A percentile compares a stretch with the other conserved stretches of the same genome.
Conservation (phyloP, 2,888 invertebrate species). For the Synergus japonicus region DNA sequence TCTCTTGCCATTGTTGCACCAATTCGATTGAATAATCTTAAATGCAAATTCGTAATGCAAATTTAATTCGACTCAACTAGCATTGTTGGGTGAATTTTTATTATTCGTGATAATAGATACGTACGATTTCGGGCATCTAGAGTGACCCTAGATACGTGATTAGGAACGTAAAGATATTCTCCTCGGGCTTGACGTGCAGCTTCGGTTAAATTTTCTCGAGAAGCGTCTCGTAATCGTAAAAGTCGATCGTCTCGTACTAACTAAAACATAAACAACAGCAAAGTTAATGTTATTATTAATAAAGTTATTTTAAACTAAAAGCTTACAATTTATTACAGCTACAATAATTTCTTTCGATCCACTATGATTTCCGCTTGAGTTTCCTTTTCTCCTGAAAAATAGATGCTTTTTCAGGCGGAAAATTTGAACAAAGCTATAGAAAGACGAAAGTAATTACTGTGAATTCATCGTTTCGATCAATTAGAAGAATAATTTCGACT, state of each 20-base stretch:
- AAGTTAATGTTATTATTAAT: background rate
- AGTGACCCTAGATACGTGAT: constrained; percentile 81
- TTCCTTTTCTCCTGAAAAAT: constrained; percentile 49
- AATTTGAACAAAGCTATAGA: constrained; percentile 49
- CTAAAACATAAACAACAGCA: constrained; percentile 67
- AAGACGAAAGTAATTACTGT: constrained; percentile 52
- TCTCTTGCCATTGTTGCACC: background rate
- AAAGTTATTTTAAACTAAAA: background rate
- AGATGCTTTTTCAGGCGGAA: constrained; percentile 46
- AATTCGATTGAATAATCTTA: background rate
- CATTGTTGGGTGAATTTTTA: background rate
- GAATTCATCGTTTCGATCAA: constrained; percentile 59
- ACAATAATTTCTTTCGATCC: background rate
- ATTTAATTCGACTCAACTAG: background rate
- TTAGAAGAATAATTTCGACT: constrained; percentile 46
- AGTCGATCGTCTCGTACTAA: constrained; percentile 80
- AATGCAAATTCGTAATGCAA: background rate
- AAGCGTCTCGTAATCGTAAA: constrained; percentile 77
- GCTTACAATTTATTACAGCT: background rate
- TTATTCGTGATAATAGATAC: constrained; percentile 48
- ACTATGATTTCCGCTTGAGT: background rate
- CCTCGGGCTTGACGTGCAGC: constrained; percentile 81
- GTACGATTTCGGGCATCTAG: constrained; percentile 81
- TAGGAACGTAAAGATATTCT: constrained; percentile 81
- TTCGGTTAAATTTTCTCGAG: constrained; percentile 80